Evolutionary conservation across 1,140 invertebrate genomes (phyloP).

Genomic region (Pinna nobilis): DNA sequence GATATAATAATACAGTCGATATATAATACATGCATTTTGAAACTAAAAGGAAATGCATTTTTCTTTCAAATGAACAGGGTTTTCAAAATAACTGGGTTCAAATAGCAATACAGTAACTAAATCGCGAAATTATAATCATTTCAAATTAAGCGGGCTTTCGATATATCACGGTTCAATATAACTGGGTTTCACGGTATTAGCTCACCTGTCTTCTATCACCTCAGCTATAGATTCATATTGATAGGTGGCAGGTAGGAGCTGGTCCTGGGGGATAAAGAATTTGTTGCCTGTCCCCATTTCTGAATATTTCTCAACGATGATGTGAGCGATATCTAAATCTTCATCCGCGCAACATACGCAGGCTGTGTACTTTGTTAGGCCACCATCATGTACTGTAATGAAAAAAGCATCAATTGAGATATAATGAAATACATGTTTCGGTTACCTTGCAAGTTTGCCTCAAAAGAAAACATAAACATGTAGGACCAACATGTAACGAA

Average conservation of each 20-base stretch:
- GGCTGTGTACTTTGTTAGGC: conserved; percentile 18
- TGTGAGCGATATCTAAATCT: conserved; percentile 32
- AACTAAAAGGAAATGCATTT: no score
- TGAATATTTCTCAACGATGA: conserved; percentile 20
- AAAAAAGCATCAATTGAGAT: neutral
- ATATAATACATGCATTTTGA: no score
- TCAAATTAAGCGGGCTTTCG: no score
- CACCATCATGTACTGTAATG: conserved; percentile 10
- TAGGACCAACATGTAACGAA: no score
- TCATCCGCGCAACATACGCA: conserved; percentile 48
- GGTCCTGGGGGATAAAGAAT: conserved; percentile 40
- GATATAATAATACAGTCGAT: no score
- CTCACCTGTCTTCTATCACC: conserved; percentile 42
- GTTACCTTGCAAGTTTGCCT: no score
- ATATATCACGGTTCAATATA: no score
- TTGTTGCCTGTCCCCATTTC: conserved; percentile 6
- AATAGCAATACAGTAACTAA: neutral
- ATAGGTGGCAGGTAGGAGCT: conserved; percentile 20
- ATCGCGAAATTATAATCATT: no score
- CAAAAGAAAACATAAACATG: no score
- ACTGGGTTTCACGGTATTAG: no score
- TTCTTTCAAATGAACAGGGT: neutral
- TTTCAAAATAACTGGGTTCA: neutral
- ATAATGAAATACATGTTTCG: neutral
- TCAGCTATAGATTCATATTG: conserved; percentile 41